phyloP scores from a whole-genome alignment of 1,140 invertebrate species.

The Muscidifurax raptorellus region DNA sequence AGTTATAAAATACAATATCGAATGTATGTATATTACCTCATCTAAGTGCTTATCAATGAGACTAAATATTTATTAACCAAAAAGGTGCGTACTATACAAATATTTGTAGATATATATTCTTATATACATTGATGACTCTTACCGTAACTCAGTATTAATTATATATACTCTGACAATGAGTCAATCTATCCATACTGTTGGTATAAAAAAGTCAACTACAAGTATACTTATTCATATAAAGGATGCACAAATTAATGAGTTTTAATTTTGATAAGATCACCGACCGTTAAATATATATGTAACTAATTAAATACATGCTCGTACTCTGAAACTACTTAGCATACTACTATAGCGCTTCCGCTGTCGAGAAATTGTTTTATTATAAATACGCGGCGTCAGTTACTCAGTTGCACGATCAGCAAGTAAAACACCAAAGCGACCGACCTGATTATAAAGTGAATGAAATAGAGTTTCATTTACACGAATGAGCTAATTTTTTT shows the following conservation, averaged over 20 bases:
- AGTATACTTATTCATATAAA: background rate
- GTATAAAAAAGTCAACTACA: background rate
- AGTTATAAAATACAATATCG: background rate
- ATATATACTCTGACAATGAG: no score
- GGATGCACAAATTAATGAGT: no score
- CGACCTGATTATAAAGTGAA: slow-evolving; percentile 17
- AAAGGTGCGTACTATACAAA: no score
- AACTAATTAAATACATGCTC: background rate
- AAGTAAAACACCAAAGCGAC: background rate
- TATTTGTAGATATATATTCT: no score
- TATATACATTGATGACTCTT: no score
- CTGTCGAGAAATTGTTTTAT: slow-evolving; percentile 11
- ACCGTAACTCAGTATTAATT: no score
- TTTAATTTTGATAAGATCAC: background rate
- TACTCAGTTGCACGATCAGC: slow-evolving; percentile 19
- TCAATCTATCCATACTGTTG: no score
- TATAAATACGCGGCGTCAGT: slow-evolving; percentile 25
- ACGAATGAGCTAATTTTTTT: slow-evolving; percentile 2
- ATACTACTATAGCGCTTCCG: background rate
- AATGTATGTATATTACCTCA: background rate
- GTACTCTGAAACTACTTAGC: background rate
- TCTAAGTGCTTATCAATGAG: no score
- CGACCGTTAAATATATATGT: background rate
- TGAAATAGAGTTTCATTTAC: background rate
- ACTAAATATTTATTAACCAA: no score